Evolutionary conservation across 2,888 invertebrate genomes (phyloP).

Genomic region (Chloroclystis v-ata): DNA sequence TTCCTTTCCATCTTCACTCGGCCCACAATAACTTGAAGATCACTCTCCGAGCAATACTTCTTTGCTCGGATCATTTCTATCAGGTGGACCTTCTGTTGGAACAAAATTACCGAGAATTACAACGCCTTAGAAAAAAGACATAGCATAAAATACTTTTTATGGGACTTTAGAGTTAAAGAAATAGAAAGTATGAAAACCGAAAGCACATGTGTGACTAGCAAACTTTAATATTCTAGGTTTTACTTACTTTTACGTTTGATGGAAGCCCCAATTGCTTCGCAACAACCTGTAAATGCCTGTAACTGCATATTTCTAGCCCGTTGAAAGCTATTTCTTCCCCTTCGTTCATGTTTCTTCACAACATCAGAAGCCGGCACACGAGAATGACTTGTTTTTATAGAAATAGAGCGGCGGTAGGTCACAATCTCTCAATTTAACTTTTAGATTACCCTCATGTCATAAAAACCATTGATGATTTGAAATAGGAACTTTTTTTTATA

Average conservation of each 20-base stretch:
- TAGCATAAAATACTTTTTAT: too few species aligned
- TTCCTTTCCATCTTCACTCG: constrained; percentile 47
- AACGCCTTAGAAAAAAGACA: too few species aligned
- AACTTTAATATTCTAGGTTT: not conserved
- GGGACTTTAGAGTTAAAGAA: too few species aligned
- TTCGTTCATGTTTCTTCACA: constrained; percentile 6
- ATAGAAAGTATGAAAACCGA: too few species aligned
- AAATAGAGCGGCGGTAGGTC: too few species aligned
- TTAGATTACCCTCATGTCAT: too few species aligned
- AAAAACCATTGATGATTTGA: too few species aligned
- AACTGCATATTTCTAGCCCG: constrained; percentile 40
- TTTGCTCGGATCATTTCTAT: constrained; percentile 56
- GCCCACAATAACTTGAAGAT: constrained; percentile 42
- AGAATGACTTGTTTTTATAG: constrained; percentile 4
- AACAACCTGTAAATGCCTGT: constrained; percentile 54
- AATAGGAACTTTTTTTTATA: too few species aligned
- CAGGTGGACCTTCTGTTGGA: constrained; percentile 51
- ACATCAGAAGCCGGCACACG: not conserved
- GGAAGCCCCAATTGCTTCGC: constrained; percentile 57
- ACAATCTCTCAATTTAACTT: too few species aligned
- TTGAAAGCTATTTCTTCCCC: constrained; percentile 13
- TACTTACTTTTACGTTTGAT: constrained; percentile 53
- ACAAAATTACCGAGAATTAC: not conserved
- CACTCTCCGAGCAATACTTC: constrained; percentile 36
- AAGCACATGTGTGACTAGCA: not conserved